phyloP scores from a whole-genome alignment of 1,140 invertebrate genomes.

The Drosophila pseudoananassae region DNA sequence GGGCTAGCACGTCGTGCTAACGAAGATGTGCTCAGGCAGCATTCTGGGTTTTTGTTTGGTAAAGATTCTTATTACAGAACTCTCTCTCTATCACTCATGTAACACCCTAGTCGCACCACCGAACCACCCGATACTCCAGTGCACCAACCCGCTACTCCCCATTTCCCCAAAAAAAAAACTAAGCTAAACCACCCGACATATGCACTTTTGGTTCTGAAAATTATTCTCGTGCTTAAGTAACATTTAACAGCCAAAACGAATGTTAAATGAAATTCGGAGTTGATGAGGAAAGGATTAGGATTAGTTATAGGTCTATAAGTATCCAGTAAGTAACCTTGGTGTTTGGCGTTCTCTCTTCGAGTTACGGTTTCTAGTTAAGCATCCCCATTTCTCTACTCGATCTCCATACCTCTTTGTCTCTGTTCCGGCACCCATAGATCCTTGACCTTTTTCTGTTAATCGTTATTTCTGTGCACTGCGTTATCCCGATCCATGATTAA shows the following conservation, averaged over 20 bases:
- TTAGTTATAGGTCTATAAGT: slow-evolving; percentile 41
- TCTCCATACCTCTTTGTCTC: slow-evolving; percentile 15
- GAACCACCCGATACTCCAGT: slow-evolving; percentile 20
- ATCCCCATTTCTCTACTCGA: slow-evolving; percentile 13
- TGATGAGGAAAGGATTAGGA: slow-evolving; percentile 60
- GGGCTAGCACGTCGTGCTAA: slow-evolving; percentile 86
- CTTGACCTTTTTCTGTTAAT: not conserved
- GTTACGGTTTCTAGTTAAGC: slow-evolving; percentile 31
- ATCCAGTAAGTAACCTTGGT: slow-evolving; percentile 69
- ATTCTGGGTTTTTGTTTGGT: slow-evolving; percentile 84
- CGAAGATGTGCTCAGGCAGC: slow-evolving; percentile 83
- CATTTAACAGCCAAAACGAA: slow-evolving; percentile 46
- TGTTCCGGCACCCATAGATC: slow-evolving; percentile 20
- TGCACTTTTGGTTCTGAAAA: slow-evolving; percentile 22
- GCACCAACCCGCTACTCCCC: slow-evolving; percentile 30
- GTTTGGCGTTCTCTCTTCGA: slow-evolving; percentile 59
- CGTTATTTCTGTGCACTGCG: slow-evolving; percentile 13
- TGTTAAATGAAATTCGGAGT: slow-evolving; percentile 78
- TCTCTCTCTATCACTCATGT: slow-evolving; percentile 36
- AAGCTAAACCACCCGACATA: slow-evolving; percentile 11
- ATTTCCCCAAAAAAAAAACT: slow-evolving; percentile 20
- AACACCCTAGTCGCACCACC: slow-evolving; percentile 38
- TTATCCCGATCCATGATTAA: slow-evolving; percentile 23
- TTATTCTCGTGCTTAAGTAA: slow-evolving; percentile 34
- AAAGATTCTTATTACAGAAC: slow-evolving; percentile 77